phyloP scores from a whole-genome alignment of 2,113 vertebrate species.

The Cnemophilus loriae region DNA sequence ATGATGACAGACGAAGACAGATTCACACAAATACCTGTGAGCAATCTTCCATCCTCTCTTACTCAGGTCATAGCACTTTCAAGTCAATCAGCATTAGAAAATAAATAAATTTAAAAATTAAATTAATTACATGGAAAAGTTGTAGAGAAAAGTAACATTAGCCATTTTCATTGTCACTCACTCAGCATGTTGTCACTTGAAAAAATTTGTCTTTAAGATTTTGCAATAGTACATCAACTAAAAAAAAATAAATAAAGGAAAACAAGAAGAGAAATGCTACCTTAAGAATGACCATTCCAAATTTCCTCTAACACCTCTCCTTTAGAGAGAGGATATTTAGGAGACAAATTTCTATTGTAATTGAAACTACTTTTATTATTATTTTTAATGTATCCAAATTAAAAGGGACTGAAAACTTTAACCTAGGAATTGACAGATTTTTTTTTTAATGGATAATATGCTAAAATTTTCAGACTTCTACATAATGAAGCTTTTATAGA shows the following conservation, averaged over 20 bases:
- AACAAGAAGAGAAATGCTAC: accelerated
- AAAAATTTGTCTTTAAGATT: not conserved
- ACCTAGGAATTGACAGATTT: not conserved
- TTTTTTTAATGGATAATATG: not conserved
- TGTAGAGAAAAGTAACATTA: not conserved
- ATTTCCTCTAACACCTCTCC: not conserved
- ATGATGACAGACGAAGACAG: not conserved
- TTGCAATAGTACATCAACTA: not conserved
- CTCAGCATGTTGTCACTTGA: not conserved
- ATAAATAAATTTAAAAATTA: not conserved
- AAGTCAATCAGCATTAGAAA: not conserved
- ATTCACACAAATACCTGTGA: not conserved
- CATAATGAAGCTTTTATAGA: not conserved
- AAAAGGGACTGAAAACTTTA: not conserved
- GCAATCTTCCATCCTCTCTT: not conserved
- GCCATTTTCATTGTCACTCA: not conserved
- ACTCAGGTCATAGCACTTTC: not conserved
- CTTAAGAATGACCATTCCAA: not conserved
- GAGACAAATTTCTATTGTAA: not conserved
- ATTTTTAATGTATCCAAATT: not conserved
- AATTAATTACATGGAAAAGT: not conserved
- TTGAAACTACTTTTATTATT: not conserved
- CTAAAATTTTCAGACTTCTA: not conserved
- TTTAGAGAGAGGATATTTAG: not conserved
- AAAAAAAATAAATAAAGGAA: not conserved